Evolutionary conservation across 2,113 vertebrate species (phyloP).

Genomic region (Albula glossodonta): DNA sequence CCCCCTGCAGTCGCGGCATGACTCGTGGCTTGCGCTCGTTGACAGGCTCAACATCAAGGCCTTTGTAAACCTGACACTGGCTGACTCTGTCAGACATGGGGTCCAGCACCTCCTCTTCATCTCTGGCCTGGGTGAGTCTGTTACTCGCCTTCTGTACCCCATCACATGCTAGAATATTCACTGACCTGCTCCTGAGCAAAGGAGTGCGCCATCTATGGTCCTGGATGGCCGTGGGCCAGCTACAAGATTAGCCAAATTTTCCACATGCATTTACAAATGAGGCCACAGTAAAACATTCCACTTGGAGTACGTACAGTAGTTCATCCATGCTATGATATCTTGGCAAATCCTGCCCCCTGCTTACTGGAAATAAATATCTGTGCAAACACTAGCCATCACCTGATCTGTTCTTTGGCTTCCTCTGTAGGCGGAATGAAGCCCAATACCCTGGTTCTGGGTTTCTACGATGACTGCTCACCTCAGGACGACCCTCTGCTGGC

Average conservation of each 20-base stretch:
- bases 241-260: too few relatives aligned
- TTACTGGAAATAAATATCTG: too few relatives aligned
- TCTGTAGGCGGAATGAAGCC: constrained; percentile 86
- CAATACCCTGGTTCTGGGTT: constrained; percentile 86
- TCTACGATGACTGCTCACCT: constrained; percentile 73
- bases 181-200: not conserved
- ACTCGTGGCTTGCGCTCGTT: constrained; percentile 86
- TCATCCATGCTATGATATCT: too few relatives aligned
- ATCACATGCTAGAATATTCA: not conserved
- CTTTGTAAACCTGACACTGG: constrained; percentile 84
- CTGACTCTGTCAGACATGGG: constrained; percentile 79
- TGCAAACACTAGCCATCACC: not conserved
- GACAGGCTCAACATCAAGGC: constrained; percentile 89
- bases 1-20: constrained; percentile 81
- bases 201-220: not conserved
- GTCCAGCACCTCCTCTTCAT: constrained; percentile 89
- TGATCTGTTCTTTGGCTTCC: not conserved
- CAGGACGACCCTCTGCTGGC: constrained; percentile 65
- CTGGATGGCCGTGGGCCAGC: not conserved
- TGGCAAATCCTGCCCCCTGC: too few relatives aligned
- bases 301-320: too few relatives aligned
- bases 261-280: too few relatives aligned
- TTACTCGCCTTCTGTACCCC: not conserved
- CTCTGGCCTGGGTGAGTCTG: constrained; percentile 82
- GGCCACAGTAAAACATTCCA: too few relatives aligned